Conservation (phyloP, 2,888 invertebrate species). For the Ormia ochracea region DNA sequence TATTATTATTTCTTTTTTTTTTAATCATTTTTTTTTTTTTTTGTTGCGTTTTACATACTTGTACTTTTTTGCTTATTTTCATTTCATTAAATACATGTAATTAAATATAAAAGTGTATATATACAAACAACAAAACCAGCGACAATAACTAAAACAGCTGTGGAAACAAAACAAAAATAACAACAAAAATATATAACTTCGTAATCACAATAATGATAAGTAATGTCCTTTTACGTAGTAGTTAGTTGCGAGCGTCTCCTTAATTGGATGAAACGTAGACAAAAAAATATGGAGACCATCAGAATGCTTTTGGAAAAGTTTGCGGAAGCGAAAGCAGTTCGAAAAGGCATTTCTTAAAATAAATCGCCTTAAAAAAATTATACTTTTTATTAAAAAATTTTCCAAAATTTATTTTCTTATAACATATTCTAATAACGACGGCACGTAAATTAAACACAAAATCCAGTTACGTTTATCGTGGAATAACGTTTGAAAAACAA, state of each 20-base stretch:
- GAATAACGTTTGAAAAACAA: too few species aligned
- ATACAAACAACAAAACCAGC: not conserved
- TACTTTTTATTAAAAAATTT: too few species aligned
- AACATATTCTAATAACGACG: too few species aligned
- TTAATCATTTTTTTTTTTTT: too few species aligned
- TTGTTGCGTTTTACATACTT: not conserved
- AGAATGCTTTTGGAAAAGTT: constrained; percentile 2
- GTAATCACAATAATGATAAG: constrained; percentile 64
- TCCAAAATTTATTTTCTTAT: too few species aligned
- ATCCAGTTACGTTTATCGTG: too few species aligned
- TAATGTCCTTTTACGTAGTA: constrained; percentile 50
- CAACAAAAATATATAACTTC: too few species aligned
- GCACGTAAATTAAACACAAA: too few species aligned
- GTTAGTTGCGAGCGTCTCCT: constrained; percentile 35
- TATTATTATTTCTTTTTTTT: too few species aligned
- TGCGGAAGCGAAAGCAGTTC: not conserved
- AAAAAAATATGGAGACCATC: not conserved
- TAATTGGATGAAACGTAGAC: constrained; percentile 30
- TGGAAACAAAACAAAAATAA: constrained; percentile 10
- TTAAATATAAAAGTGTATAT: constrained; percentile 67
- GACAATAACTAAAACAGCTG: not conserved
- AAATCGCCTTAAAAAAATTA: too few species aligned
- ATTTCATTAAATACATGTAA: constrained; percentile 70
- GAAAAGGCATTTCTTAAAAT: too few species aligned
- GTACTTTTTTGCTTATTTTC: constrained; percentile 40